Evolutionary conservation across 30 jellyfish, hydroid and myxozoan species (phyloP), one percentile per base, ranked within the genome.

Genomic region (Turritopsis dohrnii): DNA sequence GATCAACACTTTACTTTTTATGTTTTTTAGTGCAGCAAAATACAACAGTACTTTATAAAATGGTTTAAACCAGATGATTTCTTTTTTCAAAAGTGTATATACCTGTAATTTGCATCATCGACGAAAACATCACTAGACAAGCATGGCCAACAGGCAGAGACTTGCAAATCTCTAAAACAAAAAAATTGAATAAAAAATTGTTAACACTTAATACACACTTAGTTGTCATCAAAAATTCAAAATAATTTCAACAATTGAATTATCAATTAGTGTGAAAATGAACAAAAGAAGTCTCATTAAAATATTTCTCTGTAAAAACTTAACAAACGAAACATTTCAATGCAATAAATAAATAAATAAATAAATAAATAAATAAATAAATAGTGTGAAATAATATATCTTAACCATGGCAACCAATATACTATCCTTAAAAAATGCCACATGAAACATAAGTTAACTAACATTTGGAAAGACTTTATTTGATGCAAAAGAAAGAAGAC

Each of bases 61-160:
- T n/a, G n/a, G n/a, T n/a, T n/a, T n/a, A n/a, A n/a, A n/a, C n/a
- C n/a, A n/a, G n/a, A n/a, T n/a, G n/a, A n/a, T n/a, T n/a, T n/a
- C n/a, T n/a, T n/a, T n/a, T n/a, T n/a, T n/a, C n/a, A n/a, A n/a
- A n/a, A n/a, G 60, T 41, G 28, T 1, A 85, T 91, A 74, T 66
- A 92, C 98, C 96, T 83, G 88, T 53, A 92, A 26, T 88, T 91
- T 28, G 80, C 89, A 76, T 92, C 94, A 66, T 92, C 98, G 52
- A 87, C 96, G 17, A 92, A 24, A 1, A 90, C 82, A 66, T 92
- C 98, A 52, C 85, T 89, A 21, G 96, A 84, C 5, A 92, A 72
- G 21, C 90, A 80, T 7, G 98, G 98, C 98, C 98, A 92, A 7
- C 95, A 77, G 13, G 94, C 84, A 21, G 98, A 96, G 20, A 92